Evolutionary conservation across 2,113 vertebrate species (phyloP).

Genomic region (Condylura cristata): DNA sequence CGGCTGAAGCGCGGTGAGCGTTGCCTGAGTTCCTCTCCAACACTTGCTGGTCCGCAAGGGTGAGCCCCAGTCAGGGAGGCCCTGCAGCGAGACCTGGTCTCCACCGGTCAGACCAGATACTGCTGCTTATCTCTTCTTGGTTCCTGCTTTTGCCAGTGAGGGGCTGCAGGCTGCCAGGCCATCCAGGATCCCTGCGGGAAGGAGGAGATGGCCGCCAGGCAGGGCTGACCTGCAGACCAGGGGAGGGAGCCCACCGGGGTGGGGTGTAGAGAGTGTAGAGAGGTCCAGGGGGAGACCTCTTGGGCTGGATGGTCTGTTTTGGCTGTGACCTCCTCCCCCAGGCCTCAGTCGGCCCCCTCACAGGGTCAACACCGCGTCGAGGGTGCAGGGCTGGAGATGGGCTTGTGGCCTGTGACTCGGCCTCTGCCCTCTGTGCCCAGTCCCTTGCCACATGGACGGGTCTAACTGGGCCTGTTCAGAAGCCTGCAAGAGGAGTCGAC

Average conservation of each 20-base stretch:
- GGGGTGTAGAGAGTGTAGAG: not conserved
- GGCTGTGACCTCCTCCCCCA: not conserved
- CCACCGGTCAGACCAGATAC: constrained; percentile 21
- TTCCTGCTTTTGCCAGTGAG: not conserved
- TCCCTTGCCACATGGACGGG: not conserved
- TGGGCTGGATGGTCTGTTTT: not conserved
- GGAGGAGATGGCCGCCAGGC: not conserved
- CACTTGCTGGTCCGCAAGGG: constrained; percentile 57
- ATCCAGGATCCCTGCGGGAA: not conserved
- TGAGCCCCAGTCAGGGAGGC: constrained; percentile 24
- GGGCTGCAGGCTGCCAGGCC: not conserved
- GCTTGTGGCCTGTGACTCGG: not conserved
- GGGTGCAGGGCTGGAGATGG: accelerated
- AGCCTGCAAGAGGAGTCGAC: not conserved
- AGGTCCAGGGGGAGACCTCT: not conserved
- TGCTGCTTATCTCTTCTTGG: not conserved
- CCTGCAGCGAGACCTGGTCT: constrained; percentile 47
- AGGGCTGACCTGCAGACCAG: not conserved
- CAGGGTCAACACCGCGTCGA: too few species aligned
- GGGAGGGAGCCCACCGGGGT: not conserved
- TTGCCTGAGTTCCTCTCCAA: constrained; percentile 46
- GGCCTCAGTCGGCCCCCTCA: not conserved
- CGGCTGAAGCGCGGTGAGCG: constrained; percentile 54
- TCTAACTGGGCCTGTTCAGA: too few species aligned
- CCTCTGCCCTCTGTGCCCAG: not conserved